Percentiles rank a stretch among this genome's conserved stretches.
phyloP scores from a whole-genome alignment of 2,797 vertebrate genomes.

The Lates japonicus region DNA sequence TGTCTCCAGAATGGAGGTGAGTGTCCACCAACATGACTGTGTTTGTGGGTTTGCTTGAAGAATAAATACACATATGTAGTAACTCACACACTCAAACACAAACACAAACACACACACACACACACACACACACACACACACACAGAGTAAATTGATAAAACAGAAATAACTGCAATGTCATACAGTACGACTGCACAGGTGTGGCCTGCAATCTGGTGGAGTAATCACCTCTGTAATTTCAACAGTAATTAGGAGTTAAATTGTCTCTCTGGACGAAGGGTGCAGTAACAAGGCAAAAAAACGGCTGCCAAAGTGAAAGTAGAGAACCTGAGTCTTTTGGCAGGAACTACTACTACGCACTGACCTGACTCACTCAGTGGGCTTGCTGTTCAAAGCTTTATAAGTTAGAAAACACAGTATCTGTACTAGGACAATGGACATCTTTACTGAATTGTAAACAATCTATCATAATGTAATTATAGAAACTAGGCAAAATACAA shows the following conservation, averaged over 20 bases:
- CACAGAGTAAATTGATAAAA: background rate
- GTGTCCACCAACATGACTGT: background rate
- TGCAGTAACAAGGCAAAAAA: background rate
- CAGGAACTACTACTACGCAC: background rate
- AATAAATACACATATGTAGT: background rate
- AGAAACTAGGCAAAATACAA: background rate
- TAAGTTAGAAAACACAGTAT: background rate
- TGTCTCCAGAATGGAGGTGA: constrained; percentile 1
- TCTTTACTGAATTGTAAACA: background rate
- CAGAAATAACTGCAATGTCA: background rate
- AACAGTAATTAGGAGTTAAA: constrained; percentile 24
- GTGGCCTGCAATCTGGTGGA: background rate
- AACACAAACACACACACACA: too few species aligned
- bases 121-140: background rate
- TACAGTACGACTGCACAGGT: background rate
- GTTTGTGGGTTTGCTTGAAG: constrained; percentile 3
- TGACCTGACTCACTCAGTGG: background rate
- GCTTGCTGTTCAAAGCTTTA: background rate
- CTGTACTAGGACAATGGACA: background rate
- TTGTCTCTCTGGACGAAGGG: background rate
- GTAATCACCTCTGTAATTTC: constrained; percentile 9
- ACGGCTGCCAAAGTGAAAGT: background rate
- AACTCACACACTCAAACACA: background rate
- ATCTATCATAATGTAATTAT: background rate
- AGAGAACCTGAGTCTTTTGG: constrained; percentile 1